A percentile compares a stretch with the other conserved stretches of the same genome.
Evolutionary conservation across 1,140 invertebrate genomes (phyloP).

Genomic region (Argopecten irradians): DNA sequence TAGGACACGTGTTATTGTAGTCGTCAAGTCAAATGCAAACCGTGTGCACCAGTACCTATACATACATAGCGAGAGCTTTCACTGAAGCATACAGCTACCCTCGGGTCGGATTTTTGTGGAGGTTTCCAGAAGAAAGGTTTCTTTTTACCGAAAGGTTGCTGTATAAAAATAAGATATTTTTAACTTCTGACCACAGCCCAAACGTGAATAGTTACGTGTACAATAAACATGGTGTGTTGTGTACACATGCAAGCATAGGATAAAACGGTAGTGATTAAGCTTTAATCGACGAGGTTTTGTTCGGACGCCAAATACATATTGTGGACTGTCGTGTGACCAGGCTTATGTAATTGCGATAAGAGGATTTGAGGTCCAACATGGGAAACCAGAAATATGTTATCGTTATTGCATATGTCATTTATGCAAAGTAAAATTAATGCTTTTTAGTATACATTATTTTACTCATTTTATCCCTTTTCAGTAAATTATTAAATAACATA

Average conservation of each 20-base stretch:
- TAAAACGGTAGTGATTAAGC: background rate
- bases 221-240: background rate
- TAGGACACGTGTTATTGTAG: background rate
- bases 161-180: background rate
- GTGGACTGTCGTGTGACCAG: background rate
- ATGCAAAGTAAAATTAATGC: no score
- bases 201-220: background rate
- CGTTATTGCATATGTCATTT: no score
- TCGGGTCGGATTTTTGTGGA: background rate
- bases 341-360: background rate
- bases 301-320: background rate
- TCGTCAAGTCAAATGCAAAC: background rate
- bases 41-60: background rate
- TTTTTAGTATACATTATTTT: no score
- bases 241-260: no score
- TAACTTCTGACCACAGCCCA: background rate
- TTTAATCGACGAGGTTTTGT: background rate
- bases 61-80: background rate
- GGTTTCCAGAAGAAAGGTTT: slow-evolving; percentile 3
- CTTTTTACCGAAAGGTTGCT: slow-evolving; percentile 6
- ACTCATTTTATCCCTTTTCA: no score
- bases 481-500: no score
- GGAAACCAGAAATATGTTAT: background rate
- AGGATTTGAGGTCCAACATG: background rate
- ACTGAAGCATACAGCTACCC: background rate